phyloP scores from a whole-genome alignment of 30 jellyfish, hydroid and myxozoan species.

The Morbakka virulenta region DNA sequence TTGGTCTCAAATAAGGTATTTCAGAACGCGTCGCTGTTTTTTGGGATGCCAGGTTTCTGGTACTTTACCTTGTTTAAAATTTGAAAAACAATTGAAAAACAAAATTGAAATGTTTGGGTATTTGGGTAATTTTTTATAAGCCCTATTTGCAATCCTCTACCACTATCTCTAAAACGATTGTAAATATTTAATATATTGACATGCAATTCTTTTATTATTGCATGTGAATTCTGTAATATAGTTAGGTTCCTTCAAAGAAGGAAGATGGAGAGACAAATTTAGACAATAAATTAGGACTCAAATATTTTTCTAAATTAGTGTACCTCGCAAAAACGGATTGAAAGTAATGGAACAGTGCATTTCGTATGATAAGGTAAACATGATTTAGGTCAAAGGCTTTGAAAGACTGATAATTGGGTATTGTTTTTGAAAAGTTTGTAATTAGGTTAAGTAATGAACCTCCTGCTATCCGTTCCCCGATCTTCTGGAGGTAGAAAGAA shows the following conservation, averaged over 20 bases:
- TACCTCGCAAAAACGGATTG: background rate
- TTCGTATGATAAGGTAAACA: no score
- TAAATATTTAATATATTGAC: background rate
- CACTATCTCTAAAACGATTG: background rate
- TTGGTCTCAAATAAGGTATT: background rate
- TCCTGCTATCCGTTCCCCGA: no score
- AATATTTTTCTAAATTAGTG: background rate
- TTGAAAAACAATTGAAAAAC: no score
- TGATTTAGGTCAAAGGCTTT: background rate
- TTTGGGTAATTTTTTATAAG: background rate
- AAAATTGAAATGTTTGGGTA: no score
- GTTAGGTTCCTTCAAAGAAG: background rate
- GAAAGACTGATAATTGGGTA: background rate
- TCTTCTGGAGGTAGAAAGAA: no score
- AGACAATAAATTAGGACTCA: background rate
- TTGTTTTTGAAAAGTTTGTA: background rate
- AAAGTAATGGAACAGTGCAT: no score
- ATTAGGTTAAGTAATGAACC: no score
- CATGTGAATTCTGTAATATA: background rate
- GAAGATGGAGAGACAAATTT: background rate
- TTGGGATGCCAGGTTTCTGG: no score
- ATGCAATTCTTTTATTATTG: background rate
- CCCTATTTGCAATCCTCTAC: background rate
- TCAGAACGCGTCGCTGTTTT: background rate
- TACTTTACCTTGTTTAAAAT: no score